These are phyloP conservation scores for Setipinna tenuifilis DNA, from an alignment of 2,797 vertebrate genomes.

Conservation along the genomic window DNA sequence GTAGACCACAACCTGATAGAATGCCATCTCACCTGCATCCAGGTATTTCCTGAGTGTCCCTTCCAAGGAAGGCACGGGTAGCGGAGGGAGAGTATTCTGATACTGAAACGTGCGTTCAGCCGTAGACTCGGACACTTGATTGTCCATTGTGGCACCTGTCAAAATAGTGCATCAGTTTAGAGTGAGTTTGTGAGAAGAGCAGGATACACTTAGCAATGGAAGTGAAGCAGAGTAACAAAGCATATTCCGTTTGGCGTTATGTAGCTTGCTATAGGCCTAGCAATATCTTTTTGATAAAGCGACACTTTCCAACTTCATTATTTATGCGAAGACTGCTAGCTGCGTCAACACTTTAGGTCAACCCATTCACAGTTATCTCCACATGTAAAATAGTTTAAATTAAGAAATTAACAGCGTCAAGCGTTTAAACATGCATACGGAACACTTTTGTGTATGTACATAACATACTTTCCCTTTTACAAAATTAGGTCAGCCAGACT, in stretches of 20 bases:
- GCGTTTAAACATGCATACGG: not conserved
- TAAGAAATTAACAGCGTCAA: not conserved
- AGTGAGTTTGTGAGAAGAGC: not conserved
- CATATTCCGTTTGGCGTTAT: not conserved
- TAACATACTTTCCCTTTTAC: not conserved
- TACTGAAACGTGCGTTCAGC: constrained; percentile 90
- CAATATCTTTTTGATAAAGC: too few species aligned
- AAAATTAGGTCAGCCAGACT: not conserved
- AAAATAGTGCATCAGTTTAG: not conserved
- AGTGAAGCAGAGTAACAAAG: not conserved
- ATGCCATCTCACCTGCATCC: constrained; percentile 80
- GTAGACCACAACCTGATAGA: not conserved
- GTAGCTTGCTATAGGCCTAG: not conserved
- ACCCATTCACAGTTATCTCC: not conserved
- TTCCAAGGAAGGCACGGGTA: constrained; percentile 88
- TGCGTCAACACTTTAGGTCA: too few species aligned
- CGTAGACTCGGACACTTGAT: constrained; percentile 75
- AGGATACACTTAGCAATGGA: not conserved
- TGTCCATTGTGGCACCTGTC: constrained; percentile 75
- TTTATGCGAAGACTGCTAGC: not conserved
- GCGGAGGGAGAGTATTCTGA: constrained; percentile 84
- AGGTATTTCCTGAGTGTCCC: constrained; percentile 89
- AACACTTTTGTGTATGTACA: not conserved
- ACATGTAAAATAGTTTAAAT: not conserved
- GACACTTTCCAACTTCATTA: not conserved